Percentiles rank a stretch among this genome's conserved stretches.
Conservation (phyloP, 1,140 invertebrate species). For the Drosophila punjabiensis region DNA sequence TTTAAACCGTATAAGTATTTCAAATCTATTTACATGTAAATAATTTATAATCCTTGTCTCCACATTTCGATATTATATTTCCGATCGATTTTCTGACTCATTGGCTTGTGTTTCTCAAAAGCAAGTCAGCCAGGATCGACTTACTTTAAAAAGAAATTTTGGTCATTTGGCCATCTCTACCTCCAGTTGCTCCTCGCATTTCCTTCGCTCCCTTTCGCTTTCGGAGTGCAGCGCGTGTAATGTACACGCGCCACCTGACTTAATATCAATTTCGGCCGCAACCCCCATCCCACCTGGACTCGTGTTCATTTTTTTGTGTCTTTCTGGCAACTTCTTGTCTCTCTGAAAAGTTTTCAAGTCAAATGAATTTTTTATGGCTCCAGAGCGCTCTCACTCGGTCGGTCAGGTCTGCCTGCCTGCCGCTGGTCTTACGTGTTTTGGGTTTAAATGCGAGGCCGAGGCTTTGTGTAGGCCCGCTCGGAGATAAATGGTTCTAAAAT, state of each 20-base stretch:
- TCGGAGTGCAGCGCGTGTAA: conserved; percentile 72
- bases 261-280: conserved; percentile 73
- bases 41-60: not conserved
- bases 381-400: conserved; percentile 19
- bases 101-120: not conserved
- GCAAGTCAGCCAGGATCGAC: not conserved
- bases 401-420: conserved; percentile 42
- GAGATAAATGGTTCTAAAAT: conserved; percentile 76
- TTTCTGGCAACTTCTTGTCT: conserved; percentile 41
- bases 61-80: not conserved
- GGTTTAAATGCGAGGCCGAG: conserved; percentile 18
- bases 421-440: conserved; percentile 51
- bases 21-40: not conserved
- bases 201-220: conserved; percentile 48
- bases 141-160: not conserved
- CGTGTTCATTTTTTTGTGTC: conserved; percentile 11
- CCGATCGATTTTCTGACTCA: conserved; percentile 5
- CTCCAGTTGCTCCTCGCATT: not conserved
- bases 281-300: conserved; percentile 7
- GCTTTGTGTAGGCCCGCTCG: conserved; percentile 22
- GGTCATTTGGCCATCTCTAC: conserved; percentile 10
- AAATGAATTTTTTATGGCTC: conserved; percentile 82
- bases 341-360: conserved; percentile 73
- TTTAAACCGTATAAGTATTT: no score
- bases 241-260: conserved; percentile 81